Conservation (phyloP, 2,113 vertebrate species). For the Hippocampus abdominalis region DNA sequence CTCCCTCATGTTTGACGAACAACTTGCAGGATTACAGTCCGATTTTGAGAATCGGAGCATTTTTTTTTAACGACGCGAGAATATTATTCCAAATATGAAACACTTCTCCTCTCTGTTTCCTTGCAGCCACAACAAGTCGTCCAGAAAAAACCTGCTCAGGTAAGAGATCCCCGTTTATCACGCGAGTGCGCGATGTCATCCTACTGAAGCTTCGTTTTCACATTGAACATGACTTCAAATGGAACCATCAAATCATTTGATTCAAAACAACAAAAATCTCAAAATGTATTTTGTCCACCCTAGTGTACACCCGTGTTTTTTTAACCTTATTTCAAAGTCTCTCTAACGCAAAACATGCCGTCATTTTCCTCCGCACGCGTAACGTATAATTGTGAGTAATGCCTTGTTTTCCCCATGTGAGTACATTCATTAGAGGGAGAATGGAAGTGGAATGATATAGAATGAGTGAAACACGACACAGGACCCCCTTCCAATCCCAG, state of each 20-base stretch:
- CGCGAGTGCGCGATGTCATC: no score
- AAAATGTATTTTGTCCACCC: no score
- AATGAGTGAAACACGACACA: slow-evolving; percentile 44
- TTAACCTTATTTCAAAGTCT: no score
- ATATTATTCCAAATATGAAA: neutral
- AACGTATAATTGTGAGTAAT: slow-evolving; percentile 24
- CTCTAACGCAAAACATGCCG: neutral
- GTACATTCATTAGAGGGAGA: slow-evolving; percentile 22
- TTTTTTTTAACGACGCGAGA: neutral
- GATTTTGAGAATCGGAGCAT: neutral
- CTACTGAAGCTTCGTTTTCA: no score
- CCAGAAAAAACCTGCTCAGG: slow-evolving; percentile 92
- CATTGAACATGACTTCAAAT: no score
- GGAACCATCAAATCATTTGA: no score
- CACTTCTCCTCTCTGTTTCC: slow-evolving; percentile 31
- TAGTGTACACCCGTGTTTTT: no score
- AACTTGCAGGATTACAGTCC: no score
- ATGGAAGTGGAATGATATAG: slow-evolving; percentile 21
- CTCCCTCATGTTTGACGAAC: no score
- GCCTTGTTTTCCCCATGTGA: slow-evolving; percentile 12
- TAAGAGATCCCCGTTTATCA: slow-evolving; percentile 55
- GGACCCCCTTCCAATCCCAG: slow-evolving; percentile 15
- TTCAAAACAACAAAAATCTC: no score
- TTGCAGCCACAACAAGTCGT: slow-evolving; percentile 90
- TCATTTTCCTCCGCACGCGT: neutral